Base-by-base conservation (phyloP, 2,113 vertebrate genomes). In the Hassar affinis region DNA sequence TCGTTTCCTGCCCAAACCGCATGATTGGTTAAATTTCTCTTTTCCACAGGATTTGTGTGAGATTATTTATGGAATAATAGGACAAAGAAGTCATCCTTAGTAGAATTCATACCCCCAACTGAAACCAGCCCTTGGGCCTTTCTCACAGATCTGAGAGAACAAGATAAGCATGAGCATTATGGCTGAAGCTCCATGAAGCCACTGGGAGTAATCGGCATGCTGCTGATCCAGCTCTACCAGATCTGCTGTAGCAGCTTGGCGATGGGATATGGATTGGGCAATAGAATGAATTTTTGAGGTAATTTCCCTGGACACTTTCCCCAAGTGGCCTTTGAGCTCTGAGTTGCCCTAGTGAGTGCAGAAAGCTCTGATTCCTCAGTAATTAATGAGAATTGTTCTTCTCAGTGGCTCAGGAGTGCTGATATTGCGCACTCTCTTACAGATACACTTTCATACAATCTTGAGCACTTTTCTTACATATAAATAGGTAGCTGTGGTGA, bases 341-440 rank as follows among this genome's bases (percentile, higher is more conserved):
- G 10, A 52, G 59, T 71, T 33, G 83, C 78, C 30, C 79, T 81
- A 77, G 76, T 86, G 45, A 80, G 51, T 7, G 20, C 56, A 71
- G 59, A 80, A 86, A 80, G 85, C 71, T 17, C 52, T 87, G 42
- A 42, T 78, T 85, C 80, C 83, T 51, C 14, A 78, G 88, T 89
- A 91, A 90, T 89, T 88, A 88, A 91, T 89, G 81, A 78, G 83
- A 89, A 90, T 88, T 87, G 90, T 75, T 74, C 22, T 54, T 62
- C 78, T 80, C 78, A 64, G 77, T 42, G 30, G 54, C 78, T 80
- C 76, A 33, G 84, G 18, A 84, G 76, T 79, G 62, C 76, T 79
- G 83, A 79, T 79, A 79, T 79, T 61, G 64, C 72, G n/a, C 35
- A 68, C 49, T 68, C 33, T 80, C 47, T 42, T 68, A 47, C 54